Base-by-base conservation (phyloP, 2,797 vertebrate genomes). In the Enteromius trimaculatus region DNA sequence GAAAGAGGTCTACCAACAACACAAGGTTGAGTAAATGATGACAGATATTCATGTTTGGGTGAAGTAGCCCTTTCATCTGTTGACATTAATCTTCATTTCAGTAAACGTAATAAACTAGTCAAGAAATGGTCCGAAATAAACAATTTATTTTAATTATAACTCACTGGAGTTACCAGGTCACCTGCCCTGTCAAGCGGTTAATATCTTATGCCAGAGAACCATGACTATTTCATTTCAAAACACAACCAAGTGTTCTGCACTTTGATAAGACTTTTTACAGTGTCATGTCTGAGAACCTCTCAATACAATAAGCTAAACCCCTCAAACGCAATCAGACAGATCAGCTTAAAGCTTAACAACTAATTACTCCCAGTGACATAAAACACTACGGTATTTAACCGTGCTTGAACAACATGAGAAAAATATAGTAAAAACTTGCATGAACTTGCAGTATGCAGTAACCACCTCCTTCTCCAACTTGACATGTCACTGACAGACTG, bases 401-500 rank as follows among this genome's bases (percentile, higher is more conserved):
- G 11, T 39, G 21, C 14, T 13, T 49, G n/a, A 47, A n/a, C 31
- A 75, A 65, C 29, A 10, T n/a, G 11, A 76, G 53, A 34, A 10
- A 10, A 65, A 53, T 31, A 71, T 49, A n/a, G 8, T 21, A 51
- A 65, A 75, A 64, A 65, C 80, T 81, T 65, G 80, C 69, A 74
- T 81, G 39, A 74, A 76, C 71, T 82, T 82, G 80, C 34, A 82
- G 71, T 82, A 82, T 65, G 60, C 49, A 19, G 26, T 69, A 19
- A 31, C 26, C 74, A 34, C 51, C 39, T 65, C 37, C 11, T 44
- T 44, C 49, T 47, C 34, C 72, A 58, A 58, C 55, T 71, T 77
- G 76, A 78, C 77, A 80, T 72, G 83, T 75, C 74, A 83, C 75
- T 77, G 81, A 77, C 81, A 83, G 74, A 26, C 49, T 58, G 53